phyloP scores from a whole-genome alignment of 2,113 vertebrate genomes.

The Mormyrus iriodes region DNA sequence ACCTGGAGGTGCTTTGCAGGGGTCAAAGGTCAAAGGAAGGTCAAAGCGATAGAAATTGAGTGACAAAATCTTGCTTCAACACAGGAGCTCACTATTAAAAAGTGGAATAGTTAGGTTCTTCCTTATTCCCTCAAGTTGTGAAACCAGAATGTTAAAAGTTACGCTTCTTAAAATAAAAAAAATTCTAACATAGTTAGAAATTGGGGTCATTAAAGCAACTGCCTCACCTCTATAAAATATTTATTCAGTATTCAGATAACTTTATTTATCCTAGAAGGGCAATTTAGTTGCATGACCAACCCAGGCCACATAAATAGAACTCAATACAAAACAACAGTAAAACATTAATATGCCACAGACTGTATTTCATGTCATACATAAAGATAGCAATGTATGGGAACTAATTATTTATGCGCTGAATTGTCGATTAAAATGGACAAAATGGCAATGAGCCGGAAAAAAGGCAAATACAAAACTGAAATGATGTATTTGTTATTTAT shows the following conservation, averaged over 20 bases:
- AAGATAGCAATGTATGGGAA: not conserved
- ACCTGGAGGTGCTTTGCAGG: conserved; percentile 65
- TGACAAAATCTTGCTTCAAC: conserved; percentile 56
- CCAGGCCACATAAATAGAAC: not conserved
- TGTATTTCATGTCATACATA: not conserved
- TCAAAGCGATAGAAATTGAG: conserved; percentile 60
- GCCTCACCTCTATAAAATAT: not conserved
- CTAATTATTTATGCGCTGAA: not conserved
- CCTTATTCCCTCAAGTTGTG: not conserved
- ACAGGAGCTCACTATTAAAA: conserved; percentile 30
- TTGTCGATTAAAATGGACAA: too few species aligned
- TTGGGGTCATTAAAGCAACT: not conserved
- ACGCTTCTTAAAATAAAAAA: not conserved
- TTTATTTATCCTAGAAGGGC: not conserved
- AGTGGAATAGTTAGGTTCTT: not conserved
- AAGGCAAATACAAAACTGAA: too few species aligned
- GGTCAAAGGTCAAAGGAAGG: conserved; percentile 47
- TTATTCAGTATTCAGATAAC: not conserved
- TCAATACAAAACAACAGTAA: too few species aligned
- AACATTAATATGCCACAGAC: not conserved
- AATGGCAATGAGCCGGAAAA: too few species aligned
- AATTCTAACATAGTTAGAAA: not conserved
- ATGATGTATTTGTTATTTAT: not conserved
- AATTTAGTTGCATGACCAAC: not conserved
- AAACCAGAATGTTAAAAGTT: not conserved